Evolutionary conservation across 37 sponge, comb jelly and placozoan genomes (phyloP).

Genomic region (Spongilla lacustris): DNA sequence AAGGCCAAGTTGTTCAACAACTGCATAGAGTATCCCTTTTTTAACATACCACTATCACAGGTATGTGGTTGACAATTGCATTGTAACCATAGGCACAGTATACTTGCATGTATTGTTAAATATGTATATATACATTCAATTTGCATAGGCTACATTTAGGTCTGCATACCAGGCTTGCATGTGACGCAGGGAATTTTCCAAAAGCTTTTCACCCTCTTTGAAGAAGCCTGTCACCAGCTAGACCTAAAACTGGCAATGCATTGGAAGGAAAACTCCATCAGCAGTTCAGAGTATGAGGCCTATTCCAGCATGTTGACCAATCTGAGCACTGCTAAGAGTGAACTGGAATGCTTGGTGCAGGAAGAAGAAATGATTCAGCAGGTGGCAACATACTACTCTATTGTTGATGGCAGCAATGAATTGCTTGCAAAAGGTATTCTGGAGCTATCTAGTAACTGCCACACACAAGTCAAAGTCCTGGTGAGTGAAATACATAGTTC

Average conservation of each 20-base stretch:
- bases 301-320: no score
- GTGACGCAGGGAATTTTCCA: conserved; percentile 38
- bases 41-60: no score
- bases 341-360: no score
- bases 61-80: conserved; percentile 18
- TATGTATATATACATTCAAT: neutral
- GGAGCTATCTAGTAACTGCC: neutral
- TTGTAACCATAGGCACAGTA: no score
- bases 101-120: neutral
- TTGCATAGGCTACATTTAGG: conserved; percentile 10
- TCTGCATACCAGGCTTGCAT: conserved; percentile 52
- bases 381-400: neutral
- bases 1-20: no score
- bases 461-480: neutral
- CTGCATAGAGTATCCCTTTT: no score
- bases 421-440: neutral
- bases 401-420: conserved; percentile 1
- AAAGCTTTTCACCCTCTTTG: conserved; percentile 18
- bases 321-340: no score
- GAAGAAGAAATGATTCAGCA: neutral
- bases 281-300: no score
- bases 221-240: conserved; percentile 23
- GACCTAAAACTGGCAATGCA: conserved; percentile 26
- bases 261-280: no score
- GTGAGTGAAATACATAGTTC: neutral